Base-by-base conservation (phyloP, 2,888 invertebrate species). In the Heliconius charithonia region DNA sequence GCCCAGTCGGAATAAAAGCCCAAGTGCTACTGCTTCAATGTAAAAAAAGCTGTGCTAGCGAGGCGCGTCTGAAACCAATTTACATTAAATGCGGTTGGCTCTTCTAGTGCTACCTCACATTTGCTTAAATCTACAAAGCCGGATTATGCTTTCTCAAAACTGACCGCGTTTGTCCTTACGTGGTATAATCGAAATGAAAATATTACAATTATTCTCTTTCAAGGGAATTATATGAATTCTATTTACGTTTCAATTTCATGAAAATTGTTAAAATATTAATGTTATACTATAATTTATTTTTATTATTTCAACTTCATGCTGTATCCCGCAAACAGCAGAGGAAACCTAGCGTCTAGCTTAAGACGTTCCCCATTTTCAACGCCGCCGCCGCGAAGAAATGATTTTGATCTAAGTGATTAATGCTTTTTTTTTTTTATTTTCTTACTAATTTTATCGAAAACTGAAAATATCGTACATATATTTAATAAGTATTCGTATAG, bases 41-140 rank as follows among this genome's bases (percentile, higher is more conserved):
- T 90, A 92, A 93, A 93, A 92, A 93, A 91, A 87, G 89, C 90
- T 89, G 89, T 89, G 89, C 90, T 89, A 88, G 86, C 83, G 87
- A 86, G 85, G 86, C 86, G 87, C 81, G 87, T 85, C 87, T 90
- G 89, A 89, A 89, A 89, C 89, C 91, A 91, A 94, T 93, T 94
- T 93, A 91, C 93, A 93, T 94, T 93, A 93, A 93, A 93, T 91
- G 93, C 93, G 93, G 93, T 89, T 87, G 88, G 88, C 89, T 86
- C 88, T 87, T 86, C 89, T 87, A 89, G 90, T 91, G 91, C 92
- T 92, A 93, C 90, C 89, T 92, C 89, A 90, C 89, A 91, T 88
- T 90, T 85, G 85, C 85, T 83, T 83, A 85, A 85, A 86, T 87
- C 85, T 83, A 82, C 83, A 83, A 83, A 85, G 81, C 81, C 82